These are phyloP conservation scores for Galleria mellonella DNA, from an alignment of 1,140 invertebrate species.

Conservation along the genomic window DNA sequence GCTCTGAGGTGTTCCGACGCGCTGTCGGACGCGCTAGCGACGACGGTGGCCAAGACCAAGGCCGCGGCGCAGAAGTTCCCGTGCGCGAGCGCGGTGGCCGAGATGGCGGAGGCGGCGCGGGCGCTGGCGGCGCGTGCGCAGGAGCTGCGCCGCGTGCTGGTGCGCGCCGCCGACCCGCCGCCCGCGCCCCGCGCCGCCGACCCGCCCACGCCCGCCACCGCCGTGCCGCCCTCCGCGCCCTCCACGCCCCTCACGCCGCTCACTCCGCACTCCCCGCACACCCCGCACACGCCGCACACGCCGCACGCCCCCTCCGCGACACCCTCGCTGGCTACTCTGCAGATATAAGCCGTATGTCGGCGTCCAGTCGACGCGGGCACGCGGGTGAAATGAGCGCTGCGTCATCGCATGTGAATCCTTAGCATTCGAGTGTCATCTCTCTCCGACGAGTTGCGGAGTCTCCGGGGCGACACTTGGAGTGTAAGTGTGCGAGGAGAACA, in stretches of 20 bases:
- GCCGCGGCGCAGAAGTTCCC: constrained; percentile 93
- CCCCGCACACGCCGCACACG: constrained; percentile 47
- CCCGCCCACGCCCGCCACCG: constrained; percentile 38
- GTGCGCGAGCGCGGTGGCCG: constrained; percentile 90
- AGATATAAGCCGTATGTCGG: constrained; percentile 21
- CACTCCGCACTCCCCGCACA: constrained; percentile 38
- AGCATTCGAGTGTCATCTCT: too few species aligned
- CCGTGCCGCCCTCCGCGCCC: constrained; percentile 41
- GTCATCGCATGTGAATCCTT: too few species aligned
- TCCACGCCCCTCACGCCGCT: constrained; percentile 47
- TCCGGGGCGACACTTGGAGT: too few species aligned
- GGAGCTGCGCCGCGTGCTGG: constrained; percentile 42
- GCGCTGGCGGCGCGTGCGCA: constrained; percentile 40
- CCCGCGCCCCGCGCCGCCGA: constrained; percentile 17
- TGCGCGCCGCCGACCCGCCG: constrained; percentile 51
- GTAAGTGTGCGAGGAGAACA: too few species aligned
- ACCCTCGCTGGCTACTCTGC: constrained; percentile 38
- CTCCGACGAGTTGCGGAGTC: too few species aligned
- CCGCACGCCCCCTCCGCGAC: constrained; percentile 31
- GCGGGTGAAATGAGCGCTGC: neutral
- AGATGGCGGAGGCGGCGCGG: constrained; percentile 92
- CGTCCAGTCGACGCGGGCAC: neutral
- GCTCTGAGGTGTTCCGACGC: constrained; percentile 87
- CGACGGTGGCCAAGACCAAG: constrained; percentile 91
- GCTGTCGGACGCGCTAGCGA: constrained; percentile 88